phyloP scores from a whole-genome alignment of 1,140 invertebrate species.

The Cyclargus thomasi region DNA sequence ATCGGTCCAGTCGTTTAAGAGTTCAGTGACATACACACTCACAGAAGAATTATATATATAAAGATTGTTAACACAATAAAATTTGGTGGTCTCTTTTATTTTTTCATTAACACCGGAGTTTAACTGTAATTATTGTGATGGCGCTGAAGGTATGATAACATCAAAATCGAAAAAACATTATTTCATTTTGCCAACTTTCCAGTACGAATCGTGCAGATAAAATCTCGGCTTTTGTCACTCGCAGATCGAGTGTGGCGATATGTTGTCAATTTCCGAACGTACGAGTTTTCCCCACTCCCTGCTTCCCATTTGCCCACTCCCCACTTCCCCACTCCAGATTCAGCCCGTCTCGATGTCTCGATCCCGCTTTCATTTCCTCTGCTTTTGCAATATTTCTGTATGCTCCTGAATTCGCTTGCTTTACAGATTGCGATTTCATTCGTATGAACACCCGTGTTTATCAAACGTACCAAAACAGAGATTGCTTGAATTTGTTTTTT shows the following conservation, averaged over 20 bases:
- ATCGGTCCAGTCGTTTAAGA: no score
- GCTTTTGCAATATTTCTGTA: constrained; percentile 5
- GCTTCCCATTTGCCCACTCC: no score
- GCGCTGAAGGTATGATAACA: no score
- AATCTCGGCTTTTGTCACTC: constrained; percentile 2
- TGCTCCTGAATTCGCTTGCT: constrained; percentile 1
- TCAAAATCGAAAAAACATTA: no score
- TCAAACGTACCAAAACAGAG: not conserved
- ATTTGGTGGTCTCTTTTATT: no score
- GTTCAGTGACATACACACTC: no score
- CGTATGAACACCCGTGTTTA: not conserved
- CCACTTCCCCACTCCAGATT: not conserved
- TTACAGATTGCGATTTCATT: constrained; percentile 6
- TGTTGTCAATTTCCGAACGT: not conserved
- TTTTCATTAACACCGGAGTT: no score
- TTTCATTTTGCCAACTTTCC: not conserved
- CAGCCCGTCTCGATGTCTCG: not conserved
- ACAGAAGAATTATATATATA: no score
- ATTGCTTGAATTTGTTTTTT: not conserved
- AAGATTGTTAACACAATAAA: no score
- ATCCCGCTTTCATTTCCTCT: constrained; percentile 3
- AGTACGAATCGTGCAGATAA: not conserved
- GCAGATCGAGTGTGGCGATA: not conserved
- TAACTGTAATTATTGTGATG: no score
- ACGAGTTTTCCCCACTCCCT: not conserved